Percentiles rank a stretch among this genome's conserved stretches.
Conservation (phyloP, 1,140 invertebrate genomes). For the Gonioctena quinquepunctata region DNA sequence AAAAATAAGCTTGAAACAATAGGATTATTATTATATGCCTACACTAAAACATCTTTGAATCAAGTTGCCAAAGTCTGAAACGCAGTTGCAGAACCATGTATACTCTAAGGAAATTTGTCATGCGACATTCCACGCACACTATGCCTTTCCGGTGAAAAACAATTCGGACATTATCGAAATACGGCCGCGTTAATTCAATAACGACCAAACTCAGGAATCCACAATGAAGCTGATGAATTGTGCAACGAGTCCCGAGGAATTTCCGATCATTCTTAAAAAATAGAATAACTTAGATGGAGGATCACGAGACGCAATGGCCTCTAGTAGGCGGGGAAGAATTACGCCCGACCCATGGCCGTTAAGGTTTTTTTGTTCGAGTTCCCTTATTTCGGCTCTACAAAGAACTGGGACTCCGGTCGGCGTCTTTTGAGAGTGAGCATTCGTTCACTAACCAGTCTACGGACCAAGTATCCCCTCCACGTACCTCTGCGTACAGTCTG, state of each 20-base stretch:
- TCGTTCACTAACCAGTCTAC: slow-evolving; percentile 13
- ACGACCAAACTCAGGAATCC: not conserved
- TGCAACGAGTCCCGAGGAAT: not conserved
- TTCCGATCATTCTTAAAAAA: slow-evolving; percentile 1
- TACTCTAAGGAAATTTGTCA: too few relatives aligned
- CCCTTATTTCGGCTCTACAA: slow-evolving; percentile 10
- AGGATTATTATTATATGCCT: too few relatives aligned
- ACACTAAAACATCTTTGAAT: too few relatives aligned
- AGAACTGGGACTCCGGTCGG: not conserved
- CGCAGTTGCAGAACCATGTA: too few relatives aligned
- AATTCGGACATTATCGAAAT: too few relatives aligned
- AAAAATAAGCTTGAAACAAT: too few relatives aligned
- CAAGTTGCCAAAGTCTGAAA: too few relatives aligned
- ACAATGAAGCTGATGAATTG: not conserved
- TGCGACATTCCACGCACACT: too few relatives aligned
- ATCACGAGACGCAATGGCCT: slow-evolving; percentile 9
- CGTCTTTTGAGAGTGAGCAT: slow-evolving; percentile 1
- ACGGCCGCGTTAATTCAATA: too few relatives aligned
- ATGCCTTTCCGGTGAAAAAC: too few relatives aligned
- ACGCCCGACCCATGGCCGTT: slow-evolving; percentile 7
- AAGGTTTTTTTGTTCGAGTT: not conserved
- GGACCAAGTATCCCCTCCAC: not conserved
- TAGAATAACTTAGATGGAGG: not conserved
- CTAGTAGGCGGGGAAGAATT: slow-evolving; percentile 7
- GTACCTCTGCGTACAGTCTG: not conserved